Base-by-base conservation (phyloP, 1,140 invertebrate genomes). In the Diorhabda elongata region DNA sequence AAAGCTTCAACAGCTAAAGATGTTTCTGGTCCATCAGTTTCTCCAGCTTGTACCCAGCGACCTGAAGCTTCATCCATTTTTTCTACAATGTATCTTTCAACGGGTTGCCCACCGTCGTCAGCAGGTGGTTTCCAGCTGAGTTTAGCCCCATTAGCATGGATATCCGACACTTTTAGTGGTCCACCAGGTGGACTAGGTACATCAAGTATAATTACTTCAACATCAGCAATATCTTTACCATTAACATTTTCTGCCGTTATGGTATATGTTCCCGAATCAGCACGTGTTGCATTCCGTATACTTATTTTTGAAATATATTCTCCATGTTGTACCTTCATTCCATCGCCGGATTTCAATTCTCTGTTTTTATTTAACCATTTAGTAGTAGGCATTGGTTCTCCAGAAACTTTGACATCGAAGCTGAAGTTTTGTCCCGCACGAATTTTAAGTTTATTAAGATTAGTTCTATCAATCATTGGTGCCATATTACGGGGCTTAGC, bases 41-140 rank as follows among this genome's bases (percentile, higher is more conserved):
- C 93, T 1, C 93, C 94, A 26, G 92, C 94, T 52, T 91, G 93
- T 58, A 97, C 92, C 96, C 97, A 99, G 56, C 93, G 85, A 42
- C 93, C 95, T 11, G 93, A 95, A 56, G 90, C 89, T 81, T 97
- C 91, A 81, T 98, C 96, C 86, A 97, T 90, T 82, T 96, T 96
- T 81, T 98, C 96, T 60, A 98, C 91, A 9, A 96, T 82, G 78
- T 98, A 99, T 69, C 91, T 92, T 9, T 96, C 94, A 74, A 97
- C 88, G 5, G 94, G 93, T 74, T 92, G 89, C 6, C 94, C 94
- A 45, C 94, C 94, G 78, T 98, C 94, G 80, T 97, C 94, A 44
- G 90, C 86, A 3, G 96, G 96, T 71, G 94, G 92, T 74, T 90
- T 93, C 96, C 96, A 98, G 3, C 88, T 87, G 0, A 98, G 83